phyloP scores from a whole-genome alignment of 1,140 invertebrate species.

The Chironomus tepperi region DNA sequence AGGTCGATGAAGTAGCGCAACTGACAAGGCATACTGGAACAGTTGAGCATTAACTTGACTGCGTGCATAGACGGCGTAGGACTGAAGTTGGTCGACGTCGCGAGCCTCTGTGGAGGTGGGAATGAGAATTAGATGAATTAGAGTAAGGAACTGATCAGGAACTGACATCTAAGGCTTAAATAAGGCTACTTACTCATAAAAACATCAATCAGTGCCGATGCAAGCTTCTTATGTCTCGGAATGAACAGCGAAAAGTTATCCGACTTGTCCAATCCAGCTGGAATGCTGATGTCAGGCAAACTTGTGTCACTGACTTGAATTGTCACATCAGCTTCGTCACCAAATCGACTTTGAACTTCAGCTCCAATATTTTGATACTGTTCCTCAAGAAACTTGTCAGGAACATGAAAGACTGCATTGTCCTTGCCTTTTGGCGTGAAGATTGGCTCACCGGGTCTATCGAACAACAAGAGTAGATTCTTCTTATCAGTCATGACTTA shows the following conservation, averaged over 20 bases:
- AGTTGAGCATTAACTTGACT: constrained; percentile 48
- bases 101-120: constrained; percentile 46
- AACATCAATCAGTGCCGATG: constrained; percentile 42
- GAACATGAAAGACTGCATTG: constrained; percentile 28
- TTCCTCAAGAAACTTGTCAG: constrained; percentile 36
- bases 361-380: constrained; percentile 39
- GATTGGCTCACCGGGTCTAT: constrained; percentile 52
- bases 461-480: constrained; percentile 46
- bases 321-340: constrained; percentile 40
- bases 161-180: too few species aligned
- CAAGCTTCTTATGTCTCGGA: constrained; percentile 44
- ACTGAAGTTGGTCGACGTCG: constrained; percentile 54
- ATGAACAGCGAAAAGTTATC: constrained; percentile 49
- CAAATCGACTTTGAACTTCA: constrained; percentile 45
- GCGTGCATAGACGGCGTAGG: constrained; percentile 54
- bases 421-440: constrained; percentile 44
- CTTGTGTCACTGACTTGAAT: constrained; percentile 44
- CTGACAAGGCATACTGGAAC: constrained; percentile 44
- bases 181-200: constrained; percentile 45
- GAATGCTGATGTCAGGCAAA: constrained; percentile 41
- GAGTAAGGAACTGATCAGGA: too few species aligned
- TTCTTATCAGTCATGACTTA: constrained; percentile 20
- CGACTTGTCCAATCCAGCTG: constrained; percentile 40
- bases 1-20: constrained; percentile 44
- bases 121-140: too few species aligned